Evolutionary conservation across 2,797 vertebrate species (phyloP).

Genomic region (Artibeus lituratus): DNA sequence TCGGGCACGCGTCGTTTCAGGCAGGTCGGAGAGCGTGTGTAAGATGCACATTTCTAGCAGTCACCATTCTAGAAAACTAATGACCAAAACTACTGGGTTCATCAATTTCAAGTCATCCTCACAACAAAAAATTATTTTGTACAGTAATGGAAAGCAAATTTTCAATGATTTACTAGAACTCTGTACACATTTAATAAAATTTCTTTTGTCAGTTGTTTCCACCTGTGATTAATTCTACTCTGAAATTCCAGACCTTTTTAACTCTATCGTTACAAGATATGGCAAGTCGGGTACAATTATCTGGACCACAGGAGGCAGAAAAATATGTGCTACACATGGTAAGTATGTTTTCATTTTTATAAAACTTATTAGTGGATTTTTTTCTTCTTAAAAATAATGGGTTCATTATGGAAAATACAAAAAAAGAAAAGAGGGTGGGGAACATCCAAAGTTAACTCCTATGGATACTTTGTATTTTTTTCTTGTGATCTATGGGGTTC

Average conservation of each 20-base stretch:
- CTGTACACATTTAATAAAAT: neutral
- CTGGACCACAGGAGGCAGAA: slow-evolving; percentile 96
- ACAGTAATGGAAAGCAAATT: neutral
- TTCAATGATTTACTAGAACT: neutral
- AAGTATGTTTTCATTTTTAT: slow-evolving; percentile 68
- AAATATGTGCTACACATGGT: slow-evolving; percentile 99
- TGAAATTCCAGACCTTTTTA: slow-evolving; percentile 93
- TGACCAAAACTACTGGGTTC: neutral
- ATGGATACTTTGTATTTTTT: neutral
- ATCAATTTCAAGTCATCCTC: neutral
- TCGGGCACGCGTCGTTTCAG: neutral
- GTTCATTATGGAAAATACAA: neutral
- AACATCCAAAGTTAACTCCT: neutral
- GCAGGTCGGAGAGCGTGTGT: neutral
- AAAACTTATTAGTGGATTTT: neutral
- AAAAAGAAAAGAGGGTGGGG: neutral
- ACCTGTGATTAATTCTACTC: slow-evolving; percentile 36
- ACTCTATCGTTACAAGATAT: slow-evolving; percentile 99
- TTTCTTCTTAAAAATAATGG: neutral
- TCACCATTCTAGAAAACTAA: neutral
- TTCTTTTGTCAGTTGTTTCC: neutral
- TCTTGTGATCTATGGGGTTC: neutral
- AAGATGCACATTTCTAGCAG: neutral
- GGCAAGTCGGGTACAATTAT: slow-evolving; percentile 98
- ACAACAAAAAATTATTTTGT: neutral